Percentiles rank a stretch among this genome's conserved stretches.
Evolutionary conservation across 1,140 invertebrate genomes (phyloP).

Genomic region (Nephila pilipes): DNA sequence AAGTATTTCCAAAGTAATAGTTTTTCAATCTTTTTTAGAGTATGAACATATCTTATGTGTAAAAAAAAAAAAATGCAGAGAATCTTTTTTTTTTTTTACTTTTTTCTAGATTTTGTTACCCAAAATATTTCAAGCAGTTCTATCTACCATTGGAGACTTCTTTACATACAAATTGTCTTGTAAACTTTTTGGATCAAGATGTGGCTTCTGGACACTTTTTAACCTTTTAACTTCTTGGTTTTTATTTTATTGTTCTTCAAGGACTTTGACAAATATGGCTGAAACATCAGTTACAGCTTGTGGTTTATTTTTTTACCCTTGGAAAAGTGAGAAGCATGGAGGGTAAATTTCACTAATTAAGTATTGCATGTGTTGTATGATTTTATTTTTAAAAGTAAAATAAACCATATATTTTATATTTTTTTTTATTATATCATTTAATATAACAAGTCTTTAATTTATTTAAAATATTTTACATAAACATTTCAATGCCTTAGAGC

Average conservation of each 20-base stretch:
- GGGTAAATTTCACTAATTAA: constrained; percentile 17
- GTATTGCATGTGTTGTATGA: not conserved
- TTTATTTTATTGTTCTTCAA: constrained; percentile 91
- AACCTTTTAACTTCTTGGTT: constrained; percentile 88
- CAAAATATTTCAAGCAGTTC: constrained; percentile 60
- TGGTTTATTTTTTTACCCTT: constrained; percentile 91
- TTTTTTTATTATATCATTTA: not conserved
- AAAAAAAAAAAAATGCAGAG: no score
- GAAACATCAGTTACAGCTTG: constrained; percentile 90
- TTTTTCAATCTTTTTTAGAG: no score
- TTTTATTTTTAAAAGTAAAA: not conserved
- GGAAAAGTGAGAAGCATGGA: constrained; percentile 81
- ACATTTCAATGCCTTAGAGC: no score
- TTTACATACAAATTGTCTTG: constrained; percentile 81
- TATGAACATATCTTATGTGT: no score
- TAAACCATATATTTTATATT: not conserved
- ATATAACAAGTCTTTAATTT: no score
- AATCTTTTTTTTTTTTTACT: not conserved
- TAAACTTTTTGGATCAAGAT: constrained; percentile 79
- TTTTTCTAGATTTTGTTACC: constrained; percentile 53
- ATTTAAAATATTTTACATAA: no score
- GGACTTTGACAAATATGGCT: constrained; percentile 92
- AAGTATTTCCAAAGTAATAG: no score
- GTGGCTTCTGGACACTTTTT: constrained; percentile 81
- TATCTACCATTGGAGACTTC: constrained; percentile 62